Evolutionary conservation across 2,888 invertebrate species (phyloP), one percentile per base, ranked within the genome.

Genomic region (Hirtodrosophila histrioides): DNA sequence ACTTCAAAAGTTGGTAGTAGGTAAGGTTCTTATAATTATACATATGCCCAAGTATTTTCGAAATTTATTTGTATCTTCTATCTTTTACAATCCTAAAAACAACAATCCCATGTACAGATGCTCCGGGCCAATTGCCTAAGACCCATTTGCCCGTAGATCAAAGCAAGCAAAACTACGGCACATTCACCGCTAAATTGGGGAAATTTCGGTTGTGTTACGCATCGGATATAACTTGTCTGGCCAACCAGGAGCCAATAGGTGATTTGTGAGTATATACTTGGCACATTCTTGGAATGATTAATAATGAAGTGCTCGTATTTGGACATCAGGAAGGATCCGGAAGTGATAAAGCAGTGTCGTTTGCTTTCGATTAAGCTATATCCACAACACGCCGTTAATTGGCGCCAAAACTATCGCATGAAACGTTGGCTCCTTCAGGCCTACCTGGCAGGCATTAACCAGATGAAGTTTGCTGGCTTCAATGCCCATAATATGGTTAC

Each of bases 171-270:
- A 17, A 53, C 1, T 74, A 54, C 9, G 75, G 56, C 29, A 43
- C 12, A 2, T 62, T 74, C 24, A n/a, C 37, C 0, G 75, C 75
- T 6, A 49, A 35, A 5, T 2, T 74, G 17, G 75, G 49, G 8
- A 11, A 53, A 3, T 36, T 69, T n/a, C 40, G 55, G 3, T n/a
- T 74, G 12, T 6, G 74, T 0, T 71, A 74, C 12, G 24, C 75
- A 6, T 36, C 24, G 4, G 53, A 62, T 29, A n/a, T 71, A 6
- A 12, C 6, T n/a, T 62, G 62, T 2, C n/a, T 69, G 6, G 9
- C 35, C 0, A 71, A 54, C 9, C 23, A 11, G 1, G 27, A 62
- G 3, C 56, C 37, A 0, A 8, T 72, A 0, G 63, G 63, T 1
- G 45, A 69, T 33, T 41, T 72, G 71, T 74, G 11, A 41, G 66